Percentiles rank a stretch among this genome's conserved stretches.
Evolutionary conservation across 2,113 vertebrate species (phyloP).

Genomic region (Microcebus tavaratra): DNA sequence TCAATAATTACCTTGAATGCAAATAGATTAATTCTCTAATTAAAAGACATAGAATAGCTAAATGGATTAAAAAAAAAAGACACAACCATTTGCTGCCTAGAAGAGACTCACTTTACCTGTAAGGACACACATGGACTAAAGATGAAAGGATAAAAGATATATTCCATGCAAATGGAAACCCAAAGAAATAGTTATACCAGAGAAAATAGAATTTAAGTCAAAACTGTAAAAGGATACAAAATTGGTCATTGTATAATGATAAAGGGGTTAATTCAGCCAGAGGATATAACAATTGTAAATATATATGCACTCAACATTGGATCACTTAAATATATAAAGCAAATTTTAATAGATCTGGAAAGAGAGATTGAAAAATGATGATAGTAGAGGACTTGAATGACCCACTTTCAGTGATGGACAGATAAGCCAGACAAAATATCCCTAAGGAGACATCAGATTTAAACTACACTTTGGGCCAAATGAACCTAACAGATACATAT

Average conservation of each 20-base stretch:
- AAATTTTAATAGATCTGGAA: neutral
- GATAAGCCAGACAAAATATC: neutral
- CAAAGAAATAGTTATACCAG: neutral
- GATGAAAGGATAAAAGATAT: neutral
- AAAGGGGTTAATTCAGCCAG: neutral
- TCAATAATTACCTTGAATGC: neutral
- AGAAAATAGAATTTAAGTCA: neutral
- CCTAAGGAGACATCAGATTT: neutral
- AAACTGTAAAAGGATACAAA: neutral
- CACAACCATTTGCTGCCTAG: neutral
- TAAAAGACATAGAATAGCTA: neutral
- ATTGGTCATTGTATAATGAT: neutral
- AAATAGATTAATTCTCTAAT: neutral
- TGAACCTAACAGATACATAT: neutral
- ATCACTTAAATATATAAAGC: neutral
- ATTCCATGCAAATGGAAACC: neutral
- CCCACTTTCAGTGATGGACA: neutral
- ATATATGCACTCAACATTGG: neutral
- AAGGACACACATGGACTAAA: neutral
- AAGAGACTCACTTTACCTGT: neutral
- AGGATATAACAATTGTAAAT: neutral
- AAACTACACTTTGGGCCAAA: neutral
- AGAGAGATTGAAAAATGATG: neutral
- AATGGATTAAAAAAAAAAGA: neutral
- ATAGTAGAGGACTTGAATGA: neutral